phyloP scores from a whole-genome alignment of 2,113 vertebrate genomes.

The Burhinus bistriatus region DNA sequence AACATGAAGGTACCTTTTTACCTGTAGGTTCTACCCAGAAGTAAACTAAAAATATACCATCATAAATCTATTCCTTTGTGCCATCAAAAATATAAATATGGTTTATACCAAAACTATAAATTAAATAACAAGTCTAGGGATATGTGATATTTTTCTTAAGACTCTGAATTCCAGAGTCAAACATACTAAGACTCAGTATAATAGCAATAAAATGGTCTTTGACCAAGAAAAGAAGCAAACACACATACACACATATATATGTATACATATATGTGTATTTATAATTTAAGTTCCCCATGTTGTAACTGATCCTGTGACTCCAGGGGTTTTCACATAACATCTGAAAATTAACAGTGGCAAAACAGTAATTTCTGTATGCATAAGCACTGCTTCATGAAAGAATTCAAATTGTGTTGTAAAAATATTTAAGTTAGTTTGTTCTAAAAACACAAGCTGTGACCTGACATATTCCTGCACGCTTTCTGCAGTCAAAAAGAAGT shows the following conservation, averaged over 20 bases:
- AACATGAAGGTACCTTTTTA: neutral
- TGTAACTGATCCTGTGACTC: neutral
- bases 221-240: neutral
- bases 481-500: neutral
- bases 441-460: neutral
- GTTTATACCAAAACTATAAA: neutral
- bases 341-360: neutral
- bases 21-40: neutral
- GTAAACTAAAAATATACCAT: neutral
- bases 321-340: neutral
- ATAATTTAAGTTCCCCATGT: neutral
- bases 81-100: neutral
- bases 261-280: neutral
- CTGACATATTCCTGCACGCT: neutral
- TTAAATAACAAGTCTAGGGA: neutral
- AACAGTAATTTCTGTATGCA: neutral
- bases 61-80: neutral
- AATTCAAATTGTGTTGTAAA: neutral
- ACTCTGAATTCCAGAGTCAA: neutral
- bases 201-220: neutral
- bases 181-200: neutral
- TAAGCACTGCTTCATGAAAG: neutral
- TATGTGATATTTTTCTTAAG: neutral
- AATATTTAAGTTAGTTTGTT: neutral
- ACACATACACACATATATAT: accelerated